Base-by-base conservation (phyloP, 2,888 invertebrate species). In the Ellobium chinense region DNA sequence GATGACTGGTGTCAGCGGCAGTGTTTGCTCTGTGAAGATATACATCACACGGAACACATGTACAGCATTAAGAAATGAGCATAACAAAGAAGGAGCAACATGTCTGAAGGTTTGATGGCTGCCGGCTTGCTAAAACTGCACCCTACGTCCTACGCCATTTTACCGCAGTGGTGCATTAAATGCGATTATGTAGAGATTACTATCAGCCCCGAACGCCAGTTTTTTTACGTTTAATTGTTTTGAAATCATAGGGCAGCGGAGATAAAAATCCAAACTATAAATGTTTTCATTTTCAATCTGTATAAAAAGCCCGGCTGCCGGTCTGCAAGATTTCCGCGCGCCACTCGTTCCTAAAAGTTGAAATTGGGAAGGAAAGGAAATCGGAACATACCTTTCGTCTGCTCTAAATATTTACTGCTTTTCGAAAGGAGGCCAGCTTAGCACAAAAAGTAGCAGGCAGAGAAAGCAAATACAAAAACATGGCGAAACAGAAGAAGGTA, bases 381-480 rank as follows among this genome's bases (percentile, higher is more conserved):
- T 39, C 14, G 14, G 14, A 31, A 2, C 34, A 34, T 34, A 37
- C 39, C 24, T 39, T 68, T 39, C 39, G 39, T 39, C 68, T 39
- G 39, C 27, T 68, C 7, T 24, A 24, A 24, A 68, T 68, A 27
- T 68, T 68, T 68, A 68, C 39, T 24, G 68, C 39, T 68, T 68
- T 39, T n/a, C 5, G n/a, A 46, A 7, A 46, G 46, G 14, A 3
- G 27, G 2, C 27, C 27, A 18, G 24, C 66, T 5, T 9, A 37
- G n/a, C 9, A 12, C 37, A 2, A 36, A n/a, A 31, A 69, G 54
- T 39, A 37, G 39, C 12, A 34, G 34, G 66, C n/a, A 66, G 66
- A 1, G 14, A 5, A 29, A 14, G 62, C 29, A 62, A 12, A 34
- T 62, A 62, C 31, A 62, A 5, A 62, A 31, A 62, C 62, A 62